Base-by-base conservation (phyloP, 2,888 invertebrate genomes). In the Coronaproctus castanopsis region DNA sequence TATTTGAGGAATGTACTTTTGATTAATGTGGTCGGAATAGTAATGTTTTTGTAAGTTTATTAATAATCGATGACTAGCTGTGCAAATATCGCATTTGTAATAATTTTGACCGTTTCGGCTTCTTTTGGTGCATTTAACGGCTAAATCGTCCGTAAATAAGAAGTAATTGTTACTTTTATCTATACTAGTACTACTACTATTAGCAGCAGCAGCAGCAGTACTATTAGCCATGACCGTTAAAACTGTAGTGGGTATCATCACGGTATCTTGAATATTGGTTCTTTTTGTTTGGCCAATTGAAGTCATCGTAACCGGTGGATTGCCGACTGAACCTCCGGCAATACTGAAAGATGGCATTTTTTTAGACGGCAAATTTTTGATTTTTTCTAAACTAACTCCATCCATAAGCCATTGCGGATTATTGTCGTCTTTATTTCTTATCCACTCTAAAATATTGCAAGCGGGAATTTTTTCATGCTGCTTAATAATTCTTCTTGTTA, bases 31-130 rank as follows among this genome's bases (percentile, higher is more conserved):
- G 61, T 70, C 71, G 22, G 74, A 69, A 36, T 76, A 65, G 63
- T 73, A 76, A 65, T 77, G 77, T 48, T 75, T 68, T 62, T 76
- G 75, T 10, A 77, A 67, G 63, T 74, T 75, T 64, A 74, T 74
- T 22, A 72, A 70, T 61, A 75, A 72, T 52, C 72, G 69, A 64
- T 76, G 76, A 2, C 71, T 68, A 1, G 72, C 71, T 1, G 68
- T 65, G 66, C 76, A 76, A n/a, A 76, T 70, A 65, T 76, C 75
- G 68, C 76, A 77, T 1, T 65, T 65, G 52, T 63, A 68, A 52
- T 67, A 61, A 52, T 66, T 67, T 24, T 67, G 65, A 19, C 66
- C 67, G 54, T 65, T 64, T 10, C 64, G 64, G 19, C 65, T 52
- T 19, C 63, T 61, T 21, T 64, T 57, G 19, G 63, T 62, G 58